These are phyloP conservation scores for Unio pictorum DNA, from an alignment of 2,888 invertebrate genomes.

Conservation along the genomic window DNA sequence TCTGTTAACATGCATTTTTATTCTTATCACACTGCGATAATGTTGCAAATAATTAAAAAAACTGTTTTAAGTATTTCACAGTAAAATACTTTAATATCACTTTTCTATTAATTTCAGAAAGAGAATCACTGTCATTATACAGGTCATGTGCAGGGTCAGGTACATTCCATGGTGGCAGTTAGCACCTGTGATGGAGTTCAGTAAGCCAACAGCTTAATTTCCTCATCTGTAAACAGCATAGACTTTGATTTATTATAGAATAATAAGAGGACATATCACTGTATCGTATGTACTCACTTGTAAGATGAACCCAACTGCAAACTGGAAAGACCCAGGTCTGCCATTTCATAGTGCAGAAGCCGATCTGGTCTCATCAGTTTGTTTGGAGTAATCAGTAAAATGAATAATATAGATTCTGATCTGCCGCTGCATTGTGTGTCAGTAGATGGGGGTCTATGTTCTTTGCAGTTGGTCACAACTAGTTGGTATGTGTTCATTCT, in stretches of 20 bases:
- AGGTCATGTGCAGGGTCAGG: slow-evolving; percentile 79
- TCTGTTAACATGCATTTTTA: too few relatives aligned
- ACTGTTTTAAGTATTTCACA: too few relatives aligned
- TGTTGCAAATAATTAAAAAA: too few relatives aligned
- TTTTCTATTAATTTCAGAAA: slow-evolving; percentile 34
- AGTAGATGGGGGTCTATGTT: too few relatives aligned
- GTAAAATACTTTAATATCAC: background rate
- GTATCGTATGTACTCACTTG: background rate
- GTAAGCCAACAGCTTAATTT: slow-evolving; percentile 74
- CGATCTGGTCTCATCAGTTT: too few relatives aligned
- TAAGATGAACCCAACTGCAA: background rate
- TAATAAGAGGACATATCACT: background rate
- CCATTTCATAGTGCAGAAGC: too few relatives aligned
- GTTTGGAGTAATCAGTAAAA: too few relatives aligned
- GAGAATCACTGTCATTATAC: slow-evolving; percentile 79
- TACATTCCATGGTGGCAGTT: slow-evolving; percentile 80
- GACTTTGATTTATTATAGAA: background rate
- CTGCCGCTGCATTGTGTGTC: too few relatives aligned
- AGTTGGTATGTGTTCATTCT: too few relatives aligned
- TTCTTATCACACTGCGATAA: too few relatives aligned
- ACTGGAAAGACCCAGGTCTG: background rate
- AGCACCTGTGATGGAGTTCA: slow-evolving; percentile 84
- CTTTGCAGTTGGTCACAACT: too few relatives aligned
- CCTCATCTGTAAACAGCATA: background rate
- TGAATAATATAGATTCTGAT: too few relatives aligned